phyloP scores from a whole-genome alignment of 2,888 invertebrate genomes.

The Athripsodes cinereus region DNA sequence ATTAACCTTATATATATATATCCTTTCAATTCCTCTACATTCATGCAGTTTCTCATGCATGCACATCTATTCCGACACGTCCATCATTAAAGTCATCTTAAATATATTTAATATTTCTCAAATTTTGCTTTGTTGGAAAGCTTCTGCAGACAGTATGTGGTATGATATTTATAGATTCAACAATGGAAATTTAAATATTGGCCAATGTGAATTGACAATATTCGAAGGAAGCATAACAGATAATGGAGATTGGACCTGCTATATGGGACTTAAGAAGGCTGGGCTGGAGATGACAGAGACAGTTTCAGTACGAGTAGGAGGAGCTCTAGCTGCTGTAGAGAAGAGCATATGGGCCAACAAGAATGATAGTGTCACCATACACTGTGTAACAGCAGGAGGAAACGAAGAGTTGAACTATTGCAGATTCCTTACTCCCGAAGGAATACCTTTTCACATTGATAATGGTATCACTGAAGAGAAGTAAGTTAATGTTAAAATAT shows the following conservation, averaged over 20 bases:
- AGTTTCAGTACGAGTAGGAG: slow-evolving; percentile 41
- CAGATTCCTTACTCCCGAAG: slow-evolving; percentile 41
- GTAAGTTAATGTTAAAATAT: no score
- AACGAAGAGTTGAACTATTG: slow-evolving; percentile 44
- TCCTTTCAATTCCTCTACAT: no score
- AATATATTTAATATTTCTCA: no score
- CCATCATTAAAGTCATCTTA: no score
- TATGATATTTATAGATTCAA: slow-evolving; percentile 41
- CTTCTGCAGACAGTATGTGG: no score
- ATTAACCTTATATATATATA: no score
- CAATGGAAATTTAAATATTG: slow-evolving; percentile 39
- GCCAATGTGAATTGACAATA: slow-evolving; percentile 46
- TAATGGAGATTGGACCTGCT: slow-evolving; percentile 44
- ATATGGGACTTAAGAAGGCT: slow-evolving; percentile 40
- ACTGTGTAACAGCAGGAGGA: slow-evolving; percentile 43
- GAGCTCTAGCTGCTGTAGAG: slow-evolving; percentile 39
- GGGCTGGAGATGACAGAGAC: slow-evolving; percentile 39
- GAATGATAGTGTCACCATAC: slow-evolving; percentile 35
- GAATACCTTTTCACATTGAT: slow-evolving; percentile 41
- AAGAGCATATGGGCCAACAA: slow-evolving; percentile 31
- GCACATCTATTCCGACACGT: no score
- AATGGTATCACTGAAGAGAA: slow-evolving; percentile 36
- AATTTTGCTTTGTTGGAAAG: no score
- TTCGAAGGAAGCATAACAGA: slow-evolving; percentile 34
- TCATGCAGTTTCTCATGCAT: no score